Base-by-base conservation (phyloP, 1,140 invertebrate genomes). In the Gyrodactylus salaris region DNA sequence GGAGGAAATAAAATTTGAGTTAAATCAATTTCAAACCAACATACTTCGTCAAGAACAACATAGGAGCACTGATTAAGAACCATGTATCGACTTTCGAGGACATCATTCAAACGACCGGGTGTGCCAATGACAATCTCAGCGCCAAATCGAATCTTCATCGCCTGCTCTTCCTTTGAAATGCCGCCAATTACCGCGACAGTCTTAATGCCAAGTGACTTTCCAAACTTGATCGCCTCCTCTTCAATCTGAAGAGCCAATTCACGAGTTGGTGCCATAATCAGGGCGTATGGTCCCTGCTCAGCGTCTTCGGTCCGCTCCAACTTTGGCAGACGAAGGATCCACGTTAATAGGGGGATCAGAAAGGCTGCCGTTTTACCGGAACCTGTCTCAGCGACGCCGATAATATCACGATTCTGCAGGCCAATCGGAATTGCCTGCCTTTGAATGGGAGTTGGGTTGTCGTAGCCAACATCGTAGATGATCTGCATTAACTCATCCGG, bases 241-340 rank as follows among this genome's bases (percentile, higher is more conserved):
- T 99, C 94, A 77, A 99, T 99, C 82, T 99, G 95, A 79, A 98
- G 93, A 0, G 95, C 95, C 82, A 99, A 86, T 80, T 99, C 95
- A 82, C 94, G 86, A 69, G 95, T 98, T 0, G 95, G 95, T 0
- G 95, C 93, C 78, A 99, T 83, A 78, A 99, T 98, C 26, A 99
- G 91, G 34, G 95, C 93, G 82, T 98, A 99, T 0, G 95, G 95
- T n/a, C 95, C 95, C 83, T 85, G 82, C 75, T 85, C 86, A 74
- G 89, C 77, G 77, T 92, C 89, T 54, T 26, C 72, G 27, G 73
- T 76, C 79, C 70, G 89, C 78, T 91, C 91, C 77, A 89, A 89
- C 83, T 97, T 98, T 0, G 95, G 94, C 34, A 99, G 82, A 24
- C 88, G 91, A 76, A 91, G 91, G 80, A 99, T 98, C 95, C 95